Evolutionary conservation across 2,888 invertebrate species (phyloP).

Genomic region (Apantesis nais): DNA sequence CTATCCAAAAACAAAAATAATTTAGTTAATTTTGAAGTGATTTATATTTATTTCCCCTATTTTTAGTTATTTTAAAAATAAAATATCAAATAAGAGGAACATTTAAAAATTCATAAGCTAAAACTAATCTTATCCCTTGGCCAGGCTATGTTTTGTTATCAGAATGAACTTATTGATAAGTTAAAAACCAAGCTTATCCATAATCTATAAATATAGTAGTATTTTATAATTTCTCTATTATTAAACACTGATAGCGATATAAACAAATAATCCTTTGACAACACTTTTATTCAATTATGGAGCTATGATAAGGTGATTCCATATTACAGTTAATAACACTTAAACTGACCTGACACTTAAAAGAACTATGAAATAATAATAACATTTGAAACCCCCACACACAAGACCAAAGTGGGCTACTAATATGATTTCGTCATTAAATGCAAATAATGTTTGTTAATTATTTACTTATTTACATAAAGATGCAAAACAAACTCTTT

Average conservation of each 20-base stretch:
- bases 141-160: not conserved
- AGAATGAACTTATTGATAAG: not conserved
- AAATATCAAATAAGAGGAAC: not conserved
- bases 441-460: not conserved
- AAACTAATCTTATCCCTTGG: not conserved
- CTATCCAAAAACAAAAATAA: not conserved
- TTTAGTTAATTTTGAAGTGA: not conserved
- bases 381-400: not conserved
- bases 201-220: not conserved
- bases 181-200: not conserved
- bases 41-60: not conserved
- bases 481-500: not conserved
- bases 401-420: not conserved
- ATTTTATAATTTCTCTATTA: no score
- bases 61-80: no score
- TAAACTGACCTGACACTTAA: no score
- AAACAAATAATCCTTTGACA: not conserved
- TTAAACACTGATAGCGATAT: not conserved
- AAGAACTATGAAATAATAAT: not conserved
- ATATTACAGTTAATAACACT: not conserved
- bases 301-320: not conserved
- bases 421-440: not conserved
- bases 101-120: not conserved
- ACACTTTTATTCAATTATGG: not conserved
- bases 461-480: not conserved